Evolutionary conservation across 2,113 vertebrate species (phyloP).

Genomic region (Acrocephalus arundinaceus): DNA sequence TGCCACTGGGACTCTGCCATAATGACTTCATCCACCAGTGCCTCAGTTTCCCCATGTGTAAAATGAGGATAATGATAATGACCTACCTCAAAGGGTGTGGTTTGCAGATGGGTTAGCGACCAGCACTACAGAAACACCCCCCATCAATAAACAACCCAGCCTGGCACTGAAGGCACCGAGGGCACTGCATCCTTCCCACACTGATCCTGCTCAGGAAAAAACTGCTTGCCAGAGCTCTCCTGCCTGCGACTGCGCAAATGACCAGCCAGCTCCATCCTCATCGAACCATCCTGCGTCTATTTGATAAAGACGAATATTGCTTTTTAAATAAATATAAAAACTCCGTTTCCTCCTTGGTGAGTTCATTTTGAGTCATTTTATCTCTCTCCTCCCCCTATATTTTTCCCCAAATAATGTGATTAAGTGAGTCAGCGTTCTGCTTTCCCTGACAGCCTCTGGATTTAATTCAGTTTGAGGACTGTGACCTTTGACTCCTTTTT

Average conservation of each 20-base stretch:
- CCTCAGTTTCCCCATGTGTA: conserved; percentile 63
- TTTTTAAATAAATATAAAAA: conserved; percentile 85
- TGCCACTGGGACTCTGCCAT: neutral
- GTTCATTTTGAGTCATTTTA: conserved; percentile 86
- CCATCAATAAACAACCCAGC: neutral
- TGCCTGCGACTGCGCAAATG: conserved; percentile 3
- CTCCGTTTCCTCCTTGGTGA: conserved; percentile 78
- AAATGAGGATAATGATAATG: conserved; percentile 54
- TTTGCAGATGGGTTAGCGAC: conserved; percentile 27
- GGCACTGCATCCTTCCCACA: conserved; percentile 21
- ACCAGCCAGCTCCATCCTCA: conserved; percentile 53
- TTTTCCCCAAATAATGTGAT: conserved; percentile 84
- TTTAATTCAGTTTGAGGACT: conserved; percentile 85
- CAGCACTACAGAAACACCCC: conserved; percentile 50
- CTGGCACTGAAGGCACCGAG: conserved; percentile 17
- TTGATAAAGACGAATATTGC: conserved; percentile 79
- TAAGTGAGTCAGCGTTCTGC: conserved; percentile 82
- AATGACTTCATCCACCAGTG: neutral
- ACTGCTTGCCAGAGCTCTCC: neutral
- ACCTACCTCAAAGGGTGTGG: conserved; percentile 59
- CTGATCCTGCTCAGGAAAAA: neutral
- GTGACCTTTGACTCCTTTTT: conserved; percentile 87
- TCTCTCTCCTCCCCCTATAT: conserved; percentile 81
- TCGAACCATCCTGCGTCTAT: conserved; percentile 68
- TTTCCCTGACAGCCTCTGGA: conserved; percentile 79